Evolutionary conservation across 2,113 vertebrate genomes (phyloP).

Genomic region (Nicator chloris): DNA sequence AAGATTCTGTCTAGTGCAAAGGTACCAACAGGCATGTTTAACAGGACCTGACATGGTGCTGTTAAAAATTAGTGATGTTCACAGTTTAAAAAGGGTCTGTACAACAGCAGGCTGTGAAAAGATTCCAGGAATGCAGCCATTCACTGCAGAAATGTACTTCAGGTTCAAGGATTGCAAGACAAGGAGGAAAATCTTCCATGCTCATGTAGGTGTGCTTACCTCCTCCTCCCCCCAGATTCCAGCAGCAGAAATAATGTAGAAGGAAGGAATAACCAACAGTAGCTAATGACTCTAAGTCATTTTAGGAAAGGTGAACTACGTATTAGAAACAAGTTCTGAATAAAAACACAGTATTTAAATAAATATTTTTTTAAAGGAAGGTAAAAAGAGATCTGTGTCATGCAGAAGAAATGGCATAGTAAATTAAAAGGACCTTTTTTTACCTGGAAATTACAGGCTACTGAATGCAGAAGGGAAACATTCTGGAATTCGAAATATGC

Average conservation of each 20-base stretch:
- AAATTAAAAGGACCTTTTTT: neutral
- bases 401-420: neutral
- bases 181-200: neutral
- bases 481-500: constrained; percentile 9
- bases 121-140: neutral
- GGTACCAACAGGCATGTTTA: neutral
- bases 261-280: neutral
- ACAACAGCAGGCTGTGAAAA: neutral
- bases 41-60: neutral
- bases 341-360: neutral
- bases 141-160: neutral
- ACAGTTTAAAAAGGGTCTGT: neutral
- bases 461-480: neutral
- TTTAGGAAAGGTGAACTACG: neutral
- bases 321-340: neutral
- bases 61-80: neutral
- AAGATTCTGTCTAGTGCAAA: neutral
- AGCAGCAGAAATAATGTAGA: neutral
- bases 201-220: neutral
- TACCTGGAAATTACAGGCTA: constrained; percentile 11
- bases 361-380: neutral
- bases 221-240: neutral
- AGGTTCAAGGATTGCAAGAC: neutral
- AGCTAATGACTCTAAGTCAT: neutral
- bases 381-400: neutral